These are phyloP conservation scores for Bruchidius siliquastri DNA, from an alignment of 2,888 invertebrate species.

Conservation along the genomic window DNA sequence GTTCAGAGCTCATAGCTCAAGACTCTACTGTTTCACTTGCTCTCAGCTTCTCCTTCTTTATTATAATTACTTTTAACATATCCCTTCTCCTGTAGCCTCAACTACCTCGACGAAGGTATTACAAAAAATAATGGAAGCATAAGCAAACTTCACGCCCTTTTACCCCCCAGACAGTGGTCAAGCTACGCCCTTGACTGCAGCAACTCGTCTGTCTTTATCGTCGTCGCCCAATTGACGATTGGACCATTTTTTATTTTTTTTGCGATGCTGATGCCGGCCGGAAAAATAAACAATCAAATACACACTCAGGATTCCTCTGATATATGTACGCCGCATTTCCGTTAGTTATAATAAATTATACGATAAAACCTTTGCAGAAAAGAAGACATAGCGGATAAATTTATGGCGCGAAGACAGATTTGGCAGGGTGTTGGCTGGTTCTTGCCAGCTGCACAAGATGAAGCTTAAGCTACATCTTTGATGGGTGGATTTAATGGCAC, in stretches of 20 bases:
- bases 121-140: too few relatives aligned
- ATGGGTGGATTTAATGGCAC: not conserved
- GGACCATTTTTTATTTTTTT: too few relatives aligned
- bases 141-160: too few relatives aligned
- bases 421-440: not conserved
- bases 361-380: not conserved
- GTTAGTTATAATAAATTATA: not conserved
- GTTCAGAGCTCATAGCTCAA: too few relatives aligned
- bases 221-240: too few relatives aligned
- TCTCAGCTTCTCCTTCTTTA: too few relatives aligned
- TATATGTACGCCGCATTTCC: not conserved
- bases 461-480: not conserved
- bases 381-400: not conserved
- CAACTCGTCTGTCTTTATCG: not conserved
- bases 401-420: not conserved
- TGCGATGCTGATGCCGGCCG: not conserved
- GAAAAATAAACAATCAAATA: not conserved
- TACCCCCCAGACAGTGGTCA: too few relatives aligned
- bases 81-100: too few relatives aligned
- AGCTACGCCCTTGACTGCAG: too few relatives aligned
- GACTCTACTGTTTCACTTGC: too few relatives aligned
- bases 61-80: too few relatives aligned
- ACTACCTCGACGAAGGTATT: too few relatives aligned
- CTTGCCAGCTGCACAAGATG: not conserved
- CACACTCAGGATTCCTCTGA: not conserved